Base-by-base conservation (phyloP, 2,888 invertebrate genomes). In the Heliconius aoede region DNA sequence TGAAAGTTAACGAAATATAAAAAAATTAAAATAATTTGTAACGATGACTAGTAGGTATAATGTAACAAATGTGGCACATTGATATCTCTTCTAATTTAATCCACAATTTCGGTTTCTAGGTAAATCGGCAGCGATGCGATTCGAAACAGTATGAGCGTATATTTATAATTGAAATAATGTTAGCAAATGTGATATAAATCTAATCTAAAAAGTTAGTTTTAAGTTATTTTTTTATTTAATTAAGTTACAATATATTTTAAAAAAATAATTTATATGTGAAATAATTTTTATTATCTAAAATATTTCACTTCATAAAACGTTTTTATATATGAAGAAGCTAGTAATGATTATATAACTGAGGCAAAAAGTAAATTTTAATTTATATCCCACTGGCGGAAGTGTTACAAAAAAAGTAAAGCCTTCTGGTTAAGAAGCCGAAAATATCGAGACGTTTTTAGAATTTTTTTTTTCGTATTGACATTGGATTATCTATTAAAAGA, bases 1-100 rank as follows among this genome's bases (percentile, higher is more conserved):
- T 74, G 81, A 83, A 83, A 82, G 82, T 79, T 74, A 81, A 81
- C 74, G 81, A 81, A 80, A 81, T 30, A 69, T 69, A 76, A 78
- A 36, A 36, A 5, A 7, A 24, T 36, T 13, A 64, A 64, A 81
- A 82, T 80, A 77, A 82, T 82, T 83, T 81, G 81, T 74, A 36
- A 77, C 81, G 78, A 82, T 85, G 84, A 84, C 83, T 81, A 60
- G n/a, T 36, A 30, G 13, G 60, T 60, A 5, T 74, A 55, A 80
- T 80, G 75, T 78, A 80, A 80, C 77, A 78, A 80, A 82, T 80
- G 79, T 78, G 73, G 74, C 61, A 78, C 80, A 30, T 55, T 46
- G 24, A 69, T 73, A 51, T 36, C n/a, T 67, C 18, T 62, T 68
- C 72, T 78, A 73, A 80, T 79, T 79, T 71, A 72, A 79, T 60